Evolutionary conservation across 2,888 invertebrate species (phyloP).

Genomic region (Caenorhabditis plicata): DNA sequence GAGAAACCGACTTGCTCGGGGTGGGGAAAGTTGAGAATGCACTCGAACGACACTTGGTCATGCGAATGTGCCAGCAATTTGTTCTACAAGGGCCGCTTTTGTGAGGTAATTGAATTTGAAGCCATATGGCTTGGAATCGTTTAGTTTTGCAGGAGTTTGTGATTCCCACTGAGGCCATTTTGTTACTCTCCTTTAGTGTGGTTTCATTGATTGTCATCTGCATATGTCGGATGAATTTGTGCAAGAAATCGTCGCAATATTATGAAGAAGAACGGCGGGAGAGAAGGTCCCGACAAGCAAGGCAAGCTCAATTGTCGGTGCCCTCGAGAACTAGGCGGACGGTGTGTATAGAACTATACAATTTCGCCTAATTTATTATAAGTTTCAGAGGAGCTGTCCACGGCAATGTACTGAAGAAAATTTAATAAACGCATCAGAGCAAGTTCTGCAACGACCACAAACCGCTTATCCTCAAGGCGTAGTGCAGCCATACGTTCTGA

Average conservation of each 20-base stretch:
- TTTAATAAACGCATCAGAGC: too few species aligned
- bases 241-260: neutral
- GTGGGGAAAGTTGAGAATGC: conserved; percentile 30
- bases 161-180: conserved; percentile 4
- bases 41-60: conserved; percentile 30
- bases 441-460: conserved; percentile 3
- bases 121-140: neutral
- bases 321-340: too few species aligned
- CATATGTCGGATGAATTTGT: conserved; percentile 24
- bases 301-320: too few species aligned
- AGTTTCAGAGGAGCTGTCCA: neutral
- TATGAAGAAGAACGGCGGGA: neutral
- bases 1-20: conserved; percentile 52
- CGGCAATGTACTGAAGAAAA: neutral
- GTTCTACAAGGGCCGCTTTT: conserved; percentile 38
- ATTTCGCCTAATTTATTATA: neutral
- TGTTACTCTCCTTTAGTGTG: neutral
- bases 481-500: conserved; percentile 40
- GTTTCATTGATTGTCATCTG: conserved; percentile 8
- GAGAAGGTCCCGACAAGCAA: neutral
- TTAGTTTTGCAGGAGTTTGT: conserved; percentile 4
- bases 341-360: neutral
- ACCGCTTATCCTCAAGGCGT: conserved; percentile 27
- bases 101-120: conserved; percentile 18
- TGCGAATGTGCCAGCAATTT: conserved; percentile 48